Conservation (phyloP, 2,113 vertebrate genomes). For the Callithrix jacchus region DNA sequence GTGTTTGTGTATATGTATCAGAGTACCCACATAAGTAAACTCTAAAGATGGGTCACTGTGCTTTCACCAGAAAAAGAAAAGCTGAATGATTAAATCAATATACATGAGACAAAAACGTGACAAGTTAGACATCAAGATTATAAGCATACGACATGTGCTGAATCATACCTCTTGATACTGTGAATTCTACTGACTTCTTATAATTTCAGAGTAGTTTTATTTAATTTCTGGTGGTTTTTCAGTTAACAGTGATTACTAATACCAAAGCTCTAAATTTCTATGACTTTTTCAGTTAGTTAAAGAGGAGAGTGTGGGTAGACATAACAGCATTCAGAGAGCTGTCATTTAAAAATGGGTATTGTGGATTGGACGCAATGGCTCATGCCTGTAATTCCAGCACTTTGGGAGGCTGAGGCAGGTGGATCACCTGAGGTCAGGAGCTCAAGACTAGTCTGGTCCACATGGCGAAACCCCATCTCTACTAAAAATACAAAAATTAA, state of each 20-base stretch:
- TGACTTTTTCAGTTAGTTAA: background rate
- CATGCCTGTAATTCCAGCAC: too few species aligned
- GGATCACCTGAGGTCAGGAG: too few species aligned
- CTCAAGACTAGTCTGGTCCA: too few species aligned
- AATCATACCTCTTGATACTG: background rate
- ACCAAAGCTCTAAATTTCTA: slow-evolving; percentile 21
- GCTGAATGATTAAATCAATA: background rate
- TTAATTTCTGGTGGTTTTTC: background rate
- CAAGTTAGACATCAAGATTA: background rate
- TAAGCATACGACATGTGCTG: background rate
- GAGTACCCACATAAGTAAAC: background rate
- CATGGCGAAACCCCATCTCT: too few species aligned
- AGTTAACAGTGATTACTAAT: slow-evolving; percentile 19
- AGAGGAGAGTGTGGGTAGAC: background rate
- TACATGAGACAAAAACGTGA: background rate
- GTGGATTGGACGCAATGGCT: background rate
- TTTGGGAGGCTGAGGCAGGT: too few species aligned
- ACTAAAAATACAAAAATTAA: too few species aligned
- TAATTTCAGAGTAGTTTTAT: background rate
- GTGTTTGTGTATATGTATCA: background rate
- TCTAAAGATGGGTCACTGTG: background rate
- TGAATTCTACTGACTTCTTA: background rate
- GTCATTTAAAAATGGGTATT: background rate
- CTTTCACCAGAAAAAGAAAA: background rate
- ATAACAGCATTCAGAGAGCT: background rate